A percentile compares a stretch with the other conserved stretches of the same genome.
phyloP scores from a whole-genome alignment of 2,113 vertebrate species.

The Platysternon megacephalum region DNA sequence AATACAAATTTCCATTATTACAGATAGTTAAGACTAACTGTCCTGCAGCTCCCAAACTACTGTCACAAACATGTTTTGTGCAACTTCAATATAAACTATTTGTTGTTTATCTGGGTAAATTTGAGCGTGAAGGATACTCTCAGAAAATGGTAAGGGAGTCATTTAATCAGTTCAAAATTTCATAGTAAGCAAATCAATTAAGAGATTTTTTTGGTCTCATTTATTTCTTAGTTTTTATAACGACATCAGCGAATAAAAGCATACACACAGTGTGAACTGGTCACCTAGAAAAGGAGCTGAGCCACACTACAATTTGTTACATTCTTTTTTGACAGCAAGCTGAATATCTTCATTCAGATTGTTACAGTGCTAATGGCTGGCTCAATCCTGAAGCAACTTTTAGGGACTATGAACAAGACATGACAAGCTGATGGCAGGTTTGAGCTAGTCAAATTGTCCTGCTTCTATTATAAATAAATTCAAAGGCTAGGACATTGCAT shows the following conservation, averaged over 20 bases:
- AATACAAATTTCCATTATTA: constrained; percentile 42
- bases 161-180: neutral
- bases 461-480: neutral
- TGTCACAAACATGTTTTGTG: neutral
- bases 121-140: neutral
- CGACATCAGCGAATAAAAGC: neutral
- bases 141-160: neutral
- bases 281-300: neutral
- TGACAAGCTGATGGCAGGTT: neutral
- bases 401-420: neutral
- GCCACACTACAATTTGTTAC: neutral
- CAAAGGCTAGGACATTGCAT: neutral
- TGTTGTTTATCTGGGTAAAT: neutral
- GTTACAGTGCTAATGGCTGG: neutral
- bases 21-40: neutral
- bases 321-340: neutral
- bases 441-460: neutral
- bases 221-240: neutral
- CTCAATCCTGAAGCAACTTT: neutral
- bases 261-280: neutral
- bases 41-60: neutral
- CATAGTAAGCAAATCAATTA: neutral
- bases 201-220: neutral
- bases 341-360: neutral
- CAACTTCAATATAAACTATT: neutral